Percentiles rank a stretch among this genome's conserved stretches.
phyloP scores from a whole-genome alignment of 2,888 invertebrate genomes.

The Drosophila demipolita region DNA sequence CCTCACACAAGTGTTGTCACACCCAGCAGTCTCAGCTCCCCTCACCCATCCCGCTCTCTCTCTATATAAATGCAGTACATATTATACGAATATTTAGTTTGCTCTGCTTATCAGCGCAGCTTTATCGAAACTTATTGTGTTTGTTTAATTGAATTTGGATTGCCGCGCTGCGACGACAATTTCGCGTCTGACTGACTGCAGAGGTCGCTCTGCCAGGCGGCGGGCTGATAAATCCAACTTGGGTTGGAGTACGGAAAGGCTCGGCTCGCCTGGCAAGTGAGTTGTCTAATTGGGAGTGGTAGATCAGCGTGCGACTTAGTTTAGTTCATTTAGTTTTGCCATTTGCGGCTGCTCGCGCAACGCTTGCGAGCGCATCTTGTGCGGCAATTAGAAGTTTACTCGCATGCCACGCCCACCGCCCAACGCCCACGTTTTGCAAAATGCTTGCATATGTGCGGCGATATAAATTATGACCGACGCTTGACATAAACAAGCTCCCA shows the following conservation, averaged over 20 bases:
- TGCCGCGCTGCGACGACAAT: slow-evolving; percentile 66
- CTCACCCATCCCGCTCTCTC: slow-evolving; percentile 1
- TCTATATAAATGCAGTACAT: slow-evolving; percentile 55
- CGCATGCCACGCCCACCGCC: slow-evolving; percentile 57
- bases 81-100: slow-evolving; percentile 82
- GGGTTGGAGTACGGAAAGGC: neutral
- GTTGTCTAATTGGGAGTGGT: slow-evolving; percentile 76
- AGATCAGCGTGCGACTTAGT: slow-evolving; percentile 73
- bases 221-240: slow-evolving; percentile 56
- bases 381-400: slow-evolving; percentile 80
- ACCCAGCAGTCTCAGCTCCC: slow-evolving; percentile 24
- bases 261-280: slow-evolving; percentile 25
- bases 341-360: slow-evolving; percentile 37
- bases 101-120: slow-evolving; percentile 79
- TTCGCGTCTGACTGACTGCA: slow-evolving; percentile 70
- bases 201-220: slow-evolving; percentile 28
- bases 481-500: slow-evolving; percentile 85
- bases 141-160: slow-evolving; percentile 85
- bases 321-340: slow-evolving; percentile 73
- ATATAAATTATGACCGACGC: slow-evolving; percentile 81
- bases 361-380: slow-evolving; percentile 7
- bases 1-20: slow-evolving; percentile 47
- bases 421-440: slow-evolving; percentile 10
- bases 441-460: slow-evolving; percentile 65
- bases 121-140: slow-evolving; percentile 85